Evolutionary conservation across 2,797 vertebrate genomes (phyloP).

Genomic region (Aeoliscus strigatus): DNA sequence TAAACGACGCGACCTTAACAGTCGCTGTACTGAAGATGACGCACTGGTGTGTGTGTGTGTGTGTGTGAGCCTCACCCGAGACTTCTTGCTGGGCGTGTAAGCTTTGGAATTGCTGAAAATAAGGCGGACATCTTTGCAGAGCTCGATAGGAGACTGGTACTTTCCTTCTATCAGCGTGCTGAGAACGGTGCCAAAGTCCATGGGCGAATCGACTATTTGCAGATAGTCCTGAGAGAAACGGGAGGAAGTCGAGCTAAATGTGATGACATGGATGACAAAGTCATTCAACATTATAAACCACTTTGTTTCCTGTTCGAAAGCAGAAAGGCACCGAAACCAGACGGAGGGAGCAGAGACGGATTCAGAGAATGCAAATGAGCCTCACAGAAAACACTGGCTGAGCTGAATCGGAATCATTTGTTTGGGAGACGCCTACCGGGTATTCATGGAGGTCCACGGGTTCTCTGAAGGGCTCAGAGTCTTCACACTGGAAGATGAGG

Average conservation of each 20-base stretch:
- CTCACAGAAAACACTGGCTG: no score
- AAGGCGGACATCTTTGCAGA: conserved; percentile 91
- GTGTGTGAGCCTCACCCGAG: no score
- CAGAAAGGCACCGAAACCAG: no score
- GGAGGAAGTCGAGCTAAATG: no score
- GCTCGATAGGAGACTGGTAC: conserved; percentile 88
- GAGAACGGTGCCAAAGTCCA: conserved; percentile 91
- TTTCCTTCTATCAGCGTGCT: conserved; percentile 82
- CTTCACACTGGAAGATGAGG: conserved; percentile 93
- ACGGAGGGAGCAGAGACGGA: no score
- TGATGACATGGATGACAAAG: no score
- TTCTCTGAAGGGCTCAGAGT: conserved; percentile 94
- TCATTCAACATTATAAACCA: no score
- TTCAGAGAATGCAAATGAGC: no score
- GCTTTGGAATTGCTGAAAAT: conserved; percentile 97
- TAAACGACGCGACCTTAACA: not conserved
- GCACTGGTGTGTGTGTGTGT: conserved; percentile 84
- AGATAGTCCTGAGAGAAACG: conserved; percentile 96
- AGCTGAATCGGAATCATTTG: no score
- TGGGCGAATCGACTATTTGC: conserved; percentile 90
- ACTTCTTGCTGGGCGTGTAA: conserved; percentile 98
- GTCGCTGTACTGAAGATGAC: not conserved
- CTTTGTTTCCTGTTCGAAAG: no score
- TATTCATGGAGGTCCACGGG: conserved; percentile 90
- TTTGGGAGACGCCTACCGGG: conserved; percentile 77